phyloP scores from a whole-genome alignment of 2,113 vertebrate species.

The Oncorhynchus mykiss region DNA sequence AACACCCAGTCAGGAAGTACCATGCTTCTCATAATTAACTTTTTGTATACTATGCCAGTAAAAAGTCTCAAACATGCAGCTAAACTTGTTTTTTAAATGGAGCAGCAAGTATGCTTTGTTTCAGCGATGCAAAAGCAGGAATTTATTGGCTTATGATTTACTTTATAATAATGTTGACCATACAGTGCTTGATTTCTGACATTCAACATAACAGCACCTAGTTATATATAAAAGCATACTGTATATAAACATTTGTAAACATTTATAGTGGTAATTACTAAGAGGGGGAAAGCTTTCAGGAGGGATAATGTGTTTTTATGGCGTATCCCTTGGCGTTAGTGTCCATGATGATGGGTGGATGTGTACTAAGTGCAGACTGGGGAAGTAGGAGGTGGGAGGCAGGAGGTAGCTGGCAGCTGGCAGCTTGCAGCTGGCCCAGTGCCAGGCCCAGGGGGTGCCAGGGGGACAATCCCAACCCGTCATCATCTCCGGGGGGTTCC shows the following conservation, averaged over 20 bases:
- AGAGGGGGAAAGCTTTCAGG: conserved; percentile 10
- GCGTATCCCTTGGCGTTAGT: neutral
- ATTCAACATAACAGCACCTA: neutral
- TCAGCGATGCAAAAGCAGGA: neutral
- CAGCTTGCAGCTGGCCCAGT: neutral
- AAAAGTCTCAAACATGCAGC: conserved; percentile 14
- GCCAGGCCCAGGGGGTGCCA: too few relatives aligned
- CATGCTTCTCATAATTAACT: conserved; percentile 47
- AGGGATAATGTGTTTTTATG: conserved; percentile 16
- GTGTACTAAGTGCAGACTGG: conserved; percentile 18
- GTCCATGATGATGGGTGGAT: conserved; percentile 13
- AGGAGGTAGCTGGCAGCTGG: neutral
- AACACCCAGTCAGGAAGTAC: conserved; percentile 10
- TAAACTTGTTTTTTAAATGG: conserved; percentile 1
- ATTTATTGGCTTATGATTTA: neutral
- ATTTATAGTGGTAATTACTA: conserved; percentile 11
- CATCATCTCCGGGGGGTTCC: conserved; percentile 28
- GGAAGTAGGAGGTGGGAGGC: neutral
- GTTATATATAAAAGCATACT: conserved; percentile 1
- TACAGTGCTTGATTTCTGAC: neutral
- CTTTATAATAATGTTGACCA: neutral
- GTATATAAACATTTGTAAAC: conserved; percentile 4
- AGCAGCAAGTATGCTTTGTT: neutral
- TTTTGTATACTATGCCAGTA: conserved; percentile 17
- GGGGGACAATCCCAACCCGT: too few relatives aligned